A percentile compares a stretch with the other conserved stretches of the same genome.
Evolutionary conservation across 2,797 vertebrate genomes (phyloP).

Genomic region (Rhadinocentrus ornatus): DNA sequence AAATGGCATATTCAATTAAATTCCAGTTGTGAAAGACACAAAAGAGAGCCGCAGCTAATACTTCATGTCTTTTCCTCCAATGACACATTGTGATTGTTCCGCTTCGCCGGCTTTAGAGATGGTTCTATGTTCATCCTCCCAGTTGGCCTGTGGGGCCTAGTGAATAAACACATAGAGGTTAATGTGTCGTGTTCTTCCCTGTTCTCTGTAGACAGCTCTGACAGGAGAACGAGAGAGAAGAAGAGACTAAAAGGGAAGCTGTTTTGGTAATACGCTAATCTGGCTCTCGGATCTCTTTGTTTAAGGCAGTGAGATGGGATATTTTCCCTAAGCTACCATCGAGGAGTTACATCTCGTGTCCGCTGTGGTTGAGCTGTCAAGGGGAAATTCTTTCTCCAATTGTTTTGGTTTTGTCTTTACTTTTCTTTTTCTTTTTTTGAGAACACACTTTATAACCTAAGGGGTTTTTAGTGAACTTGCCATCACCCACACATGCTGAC

Average conservation of each 20-base stretch:
- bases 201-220: slow-evolving; percentile 72
- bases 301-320: slow-evolving; percentile 64
- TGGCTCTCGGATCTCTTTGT: slow-evolving; percentile 73
- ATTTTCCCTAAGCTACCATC: slow-evolving; percentile 65
- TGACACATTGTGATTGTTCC: slow-evolving; percentile 76
- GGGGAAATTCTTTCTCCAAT: slow-evolving; percentile 61
- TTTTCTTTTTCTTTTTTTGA: slow-evolving; percentile 15
- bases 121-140: slow-evolving; percentile 69
- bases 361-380: slow-evolving; percentile 71
- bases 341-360: slow-evolving; percentile 61
- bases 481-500: slow-evolving; percentile 74
- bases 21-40: slow-evolving; percentile 68
- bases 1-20: slow-evolving; percentile 73
- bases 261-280: slow-evolving; percentile 72
- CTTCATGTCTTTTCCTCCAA: slow-evolving; percentile 62
- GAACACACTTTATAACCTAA: slow-evolving; percentile 60
- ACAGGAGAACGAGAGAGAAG: slow-evolving; percentile 66
- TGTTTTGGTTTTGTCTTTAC: slow-evolving; percentile 6
- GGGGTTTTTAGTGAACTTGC: slow-evolving; percentile 74
- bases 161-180: slow-evolving; percentile 79
- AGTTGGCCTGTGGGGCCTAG: slow-evolving; percentile 72
- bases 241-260: slow-evolving; percentile 70
- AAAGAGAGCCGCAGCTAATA: slow-evolving; percentile 62
- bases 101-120: slow-evolving; percentile 60
- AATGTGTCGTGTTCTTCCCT: slow-evolving; percentile 70